Conservation (phyloP, 2,888 invertebrate species). For the Ctenicera cuprea region DNA sequence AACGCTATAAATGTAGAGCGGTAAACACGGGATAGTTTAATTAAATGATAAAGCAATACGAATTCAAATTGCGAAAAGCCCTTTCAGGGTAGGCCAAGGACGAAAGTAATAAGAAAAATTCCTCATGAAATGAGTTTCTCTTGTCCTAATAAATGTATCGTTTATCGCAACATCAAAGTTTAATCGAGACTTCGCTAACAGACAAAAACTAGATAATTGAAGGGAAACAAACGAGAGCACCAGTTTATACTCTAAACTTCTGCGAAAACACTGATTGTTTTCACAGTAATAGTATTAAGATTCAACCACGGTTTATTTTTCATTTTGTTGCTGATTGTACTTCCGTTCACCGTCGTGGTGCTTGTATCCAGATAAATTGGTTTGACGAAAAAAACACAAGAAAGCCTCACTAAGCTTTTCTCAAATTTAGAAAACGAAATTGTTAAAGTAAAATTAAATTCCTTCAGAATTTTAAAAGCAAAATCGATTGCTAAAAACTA, state of each 20-base stretch:
- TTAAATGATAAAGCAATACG: conserved; percentile 18
- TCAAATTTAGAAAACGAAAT: too few species aligned
- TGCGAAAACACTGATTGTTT: conserved; percentile 17
- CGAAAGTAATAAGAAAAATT: conserved; percentile 9
- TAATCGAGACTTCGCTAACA: conserved; percentile 15
- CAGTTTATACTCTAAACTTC: conserved; percentile 18
- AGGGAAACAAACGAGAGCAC: conserved; percentile 25
- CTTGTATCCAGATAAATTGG: neutral
- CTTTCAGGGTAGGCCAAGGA: neutral
- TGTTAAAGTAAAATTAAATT: too few species aligned
- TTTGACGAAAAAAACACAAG: too few species aligned
- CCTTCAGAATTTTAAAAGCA: too few species aligned
- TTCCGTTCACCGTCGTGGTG: neutral
- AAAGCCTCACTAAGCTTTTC: too few species aligned
- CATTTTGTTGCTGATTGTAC: neutral
- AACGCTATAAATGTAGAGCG: neutral
- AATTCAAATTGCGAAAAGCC: neutral
- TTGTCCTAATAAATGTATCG: conserved; percentile 24
- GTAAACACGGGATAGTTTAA: conserved; percentile 22
- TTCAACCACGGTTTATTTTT: neutral
- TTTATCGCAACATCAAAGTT: conserved; percentile 18
- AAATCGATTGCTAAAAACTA: too few species aligned
- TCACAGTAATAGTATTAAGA: conserved; percentile 2
- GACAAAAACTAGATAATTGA: conserved; percentile 16
- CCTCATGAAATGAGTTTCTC: conserved; percentile 1